Evolutionary conservation across 2,113 vertebrate genomes (phyloP), one percentile per base, ranked within the genome.

Genomic region (Oreotrochilus melanogaster): DNA sequence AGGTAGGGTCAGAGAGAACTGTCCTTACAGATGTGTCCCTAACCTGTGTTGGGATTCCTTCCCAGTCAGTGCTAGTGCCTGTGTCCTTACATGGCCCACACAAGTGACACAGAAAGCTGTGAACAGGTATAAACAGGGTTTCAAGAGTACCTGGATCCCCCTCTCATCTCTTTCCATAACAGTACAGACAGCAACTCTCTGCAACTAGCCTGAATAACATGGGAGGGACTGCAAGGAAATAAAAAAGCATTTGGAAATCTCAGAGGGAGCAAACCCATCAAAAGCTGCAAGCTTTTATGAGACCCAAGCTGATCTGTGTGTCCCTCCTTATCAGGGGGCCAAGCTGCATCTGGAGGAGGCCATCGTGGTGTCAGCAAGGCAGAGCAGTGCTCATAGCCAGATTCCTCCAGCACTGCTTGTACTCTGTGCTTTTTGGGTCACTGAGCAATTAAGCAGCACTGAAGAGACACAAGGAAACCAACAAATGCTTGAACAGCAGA

Each of bases 391-490:
- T 88, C 2, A 2, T 31, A 1, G 16, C 39, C 33, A 61, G 91
- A 76, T 65, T 89, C 81, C 66, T 94, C 57, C 50, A 75, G 89
- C 62, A 42, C 78, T 95, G 45, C 84, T 72, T 75, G 73, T 57
- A 70, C 78, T 89, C 84, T 70, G 54, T 50, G 66, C 39, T 93
- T 91, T 91, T 86, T 76, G 85, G 95, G 87, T 91, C 93, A 92
- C 81, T 51, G 56, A 8, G 2, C 85, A 86, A 88, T 93, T 66
- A 93, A 23, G 21, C 19, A 37, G 64, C 18, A 58, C 87, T 50
- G 62, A 86, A 92, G 42, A 91, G 85, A 93, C 18, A 42, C 6
- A 35, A 22, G 51, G 51, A 87, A 91, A 58, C 45, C 1, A 0
- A 45, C 42, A 58, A 51, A 13, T 16, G 31, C 31, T 76, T 0